phyloP scores from a whole-genome alignment of 2,888 invertebrate genomes.

The Leptarthrus brevirostris region DNA sequence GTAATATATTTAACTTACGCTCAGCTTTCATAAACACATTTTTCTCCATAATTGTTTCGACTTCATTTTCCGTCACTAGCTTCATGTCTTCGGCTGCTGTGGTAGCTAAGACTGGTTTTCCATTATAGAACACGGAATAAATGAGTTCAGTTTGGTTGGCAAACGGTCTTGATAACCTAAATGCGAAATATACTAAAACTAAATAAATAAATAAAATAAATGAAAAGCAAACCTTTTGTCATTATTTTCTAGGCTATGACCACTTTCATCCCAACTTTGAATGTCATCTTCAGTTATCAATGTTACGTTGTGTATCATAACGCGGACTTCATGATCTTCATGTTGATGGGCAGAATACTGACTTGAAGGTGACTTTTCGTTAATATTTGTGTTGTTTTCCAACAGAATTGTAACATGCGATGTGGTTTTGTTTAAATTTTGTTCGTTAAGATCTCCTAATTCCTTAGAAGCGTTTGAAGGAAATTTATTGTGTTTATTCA shows the following conservation, averaged over 20 bases:
- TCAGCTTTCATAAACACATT: conserved; percentile 85
- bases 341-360: background rate
- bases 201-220: no score
- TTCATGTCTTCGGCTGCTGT: conserved; percentile 87
- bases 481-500: background rate
- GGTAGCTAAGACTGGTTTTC: conserved; percentile 81
- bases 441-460: background rate
- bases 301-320: conserved; percentile 76
- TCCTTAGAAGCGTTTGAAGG: background rate
- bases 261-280: conserved; percentile 58
- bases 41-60: conserved; percentile 78
- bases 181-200: background rate
- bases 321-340: conserved; percentile 70
- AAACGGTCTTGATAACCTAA: conserved; percentile 59
- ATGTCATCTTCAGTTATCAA: conserved; percentile 68
- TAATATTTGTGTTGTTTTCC: background rate
- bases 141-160: conserved; percentile 73
- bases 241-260: conserved; percentile 56
- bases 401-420: background rate
- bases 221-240: conserved; percentile 60
- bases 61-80: conserved; percentile 82
- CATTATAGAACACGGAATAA: conserved; percentile 84
- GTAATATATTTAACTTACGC: no score
- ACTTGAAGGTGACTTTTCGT: conserved; percentile 8
- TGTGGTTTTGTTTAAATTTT: background rate